Base-by-base conservation (phyloP, 2,888 invertebrate species). In the Cybosia mesomella region DNA sequence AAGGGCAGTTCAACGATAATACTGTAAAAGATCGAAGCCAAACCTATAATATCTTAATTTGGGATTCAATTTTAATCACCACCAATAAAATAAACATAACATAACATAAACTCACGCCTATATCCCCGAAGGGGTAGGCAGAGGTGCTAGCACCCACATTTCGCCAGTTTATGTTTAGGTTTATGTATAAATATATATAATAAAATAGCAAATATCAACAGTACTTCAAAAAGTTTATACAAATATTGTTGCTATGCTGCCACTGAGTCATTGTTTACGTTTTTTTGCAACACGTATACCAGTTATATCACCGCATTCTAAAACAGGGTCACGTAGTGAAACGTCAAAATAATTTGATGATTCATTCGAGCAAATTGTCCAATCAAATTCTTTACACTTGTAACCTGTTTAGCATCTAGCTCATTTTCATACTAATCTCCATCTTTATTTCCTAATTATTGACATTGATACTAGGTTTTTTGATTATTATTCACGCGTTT, bases 221-320 rank as follows among this genome's bases (percentile, higher is more conserved):
- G n/a, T n/a, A n/a, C n/a, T n/a, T n/a, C n/a, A n/a, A n/a, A n/a
- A n/a, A n/a, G n/a, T n/a, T n/a, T n/a, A n/a, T n/a, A n/a, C n/a
- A n/a, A n/a, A n/a, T n/a, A n/a, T n/a, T 72, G 77, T 79, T 79
- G 73, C 72, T 21, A 73, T 34, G 58, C 54, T 54, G 32, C 22
- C 13, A 22, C n/a, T 83, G 82, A 82, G 8, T 82, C 82, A 83
- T 68, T 81, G 79, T 80, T 83, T 80, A 82, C 70, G 57, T 76
- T 81, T 81, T 55, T 82, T 77, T 74, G 71, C 68, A 67, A 64
- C 34, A 57, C 69, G 22, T 15, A 43, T 28, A 82, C 77, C 54
- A 58, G 76, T 74, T 73, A 71, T 57, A 66, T 74, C 71, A 73
- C 49, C 54, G 55, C 66, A 72, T 77, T 74, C 71, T 58, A 53